Evolutionary conservation across 2,113 vertebrate species (phyloP).

Genomic region (Hydrolagus affinis): DNA sequence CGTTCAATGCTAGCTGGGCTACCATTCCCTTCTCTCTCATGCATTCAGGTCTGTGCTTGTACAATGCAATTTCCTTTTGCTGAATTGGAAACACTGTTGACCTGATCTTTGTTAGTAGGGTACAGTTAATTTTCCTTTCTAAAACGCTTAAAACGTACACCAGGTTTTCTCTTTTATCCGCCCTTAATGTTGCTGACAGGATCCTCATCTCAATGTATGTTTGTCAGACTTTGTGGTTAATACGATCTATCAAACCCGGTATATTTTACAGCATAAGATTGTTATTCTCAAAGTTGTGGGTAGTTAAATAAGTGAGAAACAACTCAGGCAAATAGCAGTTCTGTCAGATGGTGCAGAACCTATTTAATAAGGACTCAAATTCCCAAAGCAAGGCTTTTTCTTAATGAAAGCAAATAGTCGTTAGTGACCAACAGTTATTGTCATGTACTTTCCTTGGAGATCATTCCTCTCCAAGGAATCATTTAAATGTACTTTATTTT

Average conservation of each 20-base stretch:
- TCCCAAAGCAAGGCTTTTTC: not conserved
- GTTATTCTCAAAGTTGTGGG: not conserved
- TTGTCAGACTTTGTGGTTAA: not conserved
- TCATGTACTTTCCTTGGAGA: too few relatives aligned
- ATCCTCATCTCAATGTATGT: too few relatives aligned
- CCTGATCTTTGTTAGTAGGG: constrained; percentile 19
- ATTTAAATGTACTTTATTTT: too few relatives aligned
- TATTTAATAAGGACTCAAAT: not conserved
- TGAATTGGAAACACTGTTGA: constrained; percentile 2
- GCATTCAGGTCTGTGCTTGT: not conserved
- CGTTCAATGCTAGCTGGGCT: too few relatives aligned
- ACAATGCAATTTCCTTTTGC: constrained; percentile 20
- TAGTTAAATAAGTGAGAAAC: not conserved
- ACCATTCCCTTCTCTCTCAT: too few relatives aligned
- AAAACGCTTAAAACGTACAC: not conserved
- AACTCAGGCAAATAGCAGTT: not conserved
- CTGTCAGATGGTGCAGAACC: not conserved
- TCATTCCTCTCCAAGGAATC: too few relatives aligned
- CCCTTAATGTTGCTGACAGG: not conserved
- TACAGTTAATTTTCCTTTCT: constrained; percentile 12
- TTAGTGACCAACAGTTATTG: too few relatives aligned
- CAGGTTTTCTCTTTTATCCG: not conserved
- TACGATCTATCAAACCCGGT: not conserved
- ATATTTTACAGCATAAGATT: not conserved
- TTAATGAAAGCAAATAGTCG: too few relatives aligned